phyloP scores from a whole-genome alignment of 2,113 vertebrate species.

The Aplodontia rufa region DNA sequence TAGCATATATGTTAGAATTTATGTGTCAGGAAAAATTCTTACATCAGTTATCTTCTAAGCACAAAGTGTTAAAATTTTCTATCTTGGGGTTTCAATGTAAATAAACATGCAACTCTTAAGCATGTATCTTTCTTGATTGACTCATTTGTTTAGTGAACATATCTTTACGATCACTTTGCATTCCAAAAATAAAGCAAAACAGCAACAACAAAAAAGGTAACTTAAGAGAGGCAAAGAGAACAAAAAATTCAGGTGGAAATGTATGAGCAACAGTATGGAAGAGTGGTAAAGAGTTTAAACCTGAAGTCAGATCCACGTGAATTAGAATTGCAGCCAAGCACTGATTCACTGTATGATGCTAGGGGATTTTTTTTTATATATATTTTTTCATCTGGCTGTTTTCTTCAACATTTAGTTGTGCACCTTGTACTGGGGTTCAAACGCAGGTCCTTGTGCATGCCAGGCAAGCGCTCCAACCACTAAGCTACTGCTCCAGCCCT shows the following conservation, averaged over 20 bases:
- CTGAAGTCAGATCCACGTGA: background rate
- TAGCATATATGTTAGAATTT: constrained; percentile 13
- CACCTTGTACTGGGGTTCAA: no score
- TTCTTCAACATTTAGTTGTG: no score
- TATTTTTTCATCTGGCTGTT: no score
- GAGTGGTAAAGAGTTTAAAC: background rate
- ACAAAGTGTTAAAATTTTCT: background rate
- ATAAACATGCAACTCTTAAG: background rate
- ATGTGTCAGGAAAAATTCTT: background rate
- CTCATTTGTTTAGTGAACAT: background rate
- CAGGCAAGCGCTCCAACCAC: no score
- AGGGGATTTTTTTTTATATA: no score
- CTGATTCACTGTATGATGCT: background rate
- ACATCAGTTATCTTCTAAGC: background rate
- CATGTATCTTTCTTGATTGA: background rate
- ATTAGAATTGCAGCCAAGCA: background rate
- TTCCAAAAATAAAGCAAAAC: background rate
- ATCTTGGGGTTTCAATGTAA: background rate
- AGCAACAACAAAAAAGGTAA: background rate
- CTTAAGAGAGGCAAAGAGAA: background rate
- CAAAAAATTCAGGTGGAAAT: background rate
- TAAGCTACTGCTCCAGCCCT: no score
- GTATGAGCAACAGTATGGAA: background rate
- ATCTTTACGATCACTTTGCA: background rate
- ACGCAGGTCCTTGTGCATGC: no score